Percentiles rank a stretch among this genome's conserved stretches.
Conservation (phyloP, 1,140 invertebrate genomes). For the Conus betulinus region DNA sequence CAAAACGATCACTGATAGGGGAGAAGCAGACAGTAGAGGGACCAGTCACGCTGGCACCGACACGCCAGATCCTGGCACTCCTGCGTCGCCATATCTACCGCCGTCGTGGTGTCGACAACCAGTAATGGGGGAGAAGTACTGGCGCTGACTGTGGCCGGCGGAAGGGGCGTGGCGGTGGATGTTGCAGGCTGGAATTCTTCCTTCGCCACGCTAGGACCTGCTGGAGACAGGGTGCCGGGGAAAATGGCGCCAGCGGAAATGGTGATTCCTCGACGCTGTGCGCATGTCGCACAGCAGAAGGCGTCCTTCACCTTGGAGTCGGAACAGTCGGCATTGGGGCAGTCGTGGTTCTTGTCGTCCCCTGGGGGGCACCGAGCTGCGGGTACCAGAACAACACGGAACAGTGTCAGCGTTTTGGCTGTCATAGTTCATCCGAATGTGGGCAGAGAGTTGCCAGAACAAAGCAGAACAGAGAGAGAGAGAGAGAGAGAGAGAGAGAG, state of each 20-base stretch:
- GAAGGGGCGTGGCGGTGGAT: too few species aligned
- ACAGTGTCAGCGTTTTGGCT: too few species aligned
- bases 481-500: too few species aligned
- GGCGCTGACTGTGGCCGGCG: too few species aligned
- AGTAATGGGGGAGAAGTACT: neutral
- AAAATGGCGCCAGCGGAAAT: neutral
- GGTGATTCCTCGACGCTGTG: conserved; percentile 25
- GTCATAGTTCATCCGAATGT: too few species aligned
- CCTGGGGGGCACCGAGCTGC: conserved; percentile 21
- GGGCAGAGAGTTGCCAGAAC: too few species aligned
- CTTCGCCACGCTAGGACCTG: neutral
- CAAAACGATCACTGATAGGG: neutral
- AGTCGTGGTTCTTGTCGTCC: conserved; percentile 24
- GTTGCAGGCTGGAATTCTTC: neutral
- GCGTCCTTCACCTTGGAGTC: conserved; percentile 4
- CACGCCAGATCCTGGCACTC: neutral
- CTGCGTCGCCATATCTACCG: neutral
- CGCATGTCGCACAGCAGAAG: conserved; percentile 33
- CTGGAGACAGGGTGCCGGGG: neutral
- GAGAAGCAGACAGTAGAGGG: conserved; percentile 13
- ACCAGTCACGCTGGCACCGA: conserved; percentile 12
- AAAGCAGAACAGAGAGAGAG: too few species aligned
- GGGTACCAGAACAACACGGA: too few species aligned
- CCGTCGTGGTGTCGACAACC: neutral
- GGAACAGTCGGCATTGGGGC: conserved; percentile 13